A percentile compares a stretch with the other conserved stretches of the same genome.
These are phyloP conservation scores for Tholera decimalis DNA, from an alignment of 2,888 invertebrate genomes.

Conservation along the genomic window DNA sequence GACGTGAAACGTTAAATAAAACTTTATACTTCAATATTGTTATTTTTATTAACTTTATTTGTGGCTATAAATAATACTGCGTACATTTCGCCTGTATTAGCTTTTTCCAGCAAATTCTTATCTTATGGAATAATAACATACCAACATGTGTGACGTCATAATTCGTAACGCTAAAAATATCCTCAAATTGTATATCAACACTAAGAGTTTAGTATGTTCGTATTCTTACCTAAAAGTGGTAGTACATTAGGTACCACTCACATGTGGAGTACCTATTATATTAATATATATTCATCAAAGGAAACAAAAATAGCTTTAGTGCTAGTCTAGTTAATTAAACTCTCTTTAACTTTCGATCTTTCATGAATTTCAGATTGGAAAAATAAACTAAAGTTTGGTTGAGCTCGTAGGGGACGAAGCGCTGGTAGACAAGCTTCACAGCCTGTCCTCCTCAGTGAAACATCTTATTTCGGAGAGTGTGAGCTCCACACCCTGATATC, in stretches of 20 bases:
- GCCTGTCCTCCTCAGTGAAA: too few relatives aligned
- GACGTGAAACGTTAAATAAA: slow-evolving; percentile 30
- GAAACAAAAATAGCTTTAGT: too few relatives aligned
- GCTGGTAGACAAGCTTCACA: too few relatives aligned
- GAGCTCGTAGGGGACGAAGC: too few relatives aligned
- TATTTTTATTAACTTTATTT: slow-evolving; percentile 36
- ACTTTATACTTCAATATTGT: slow-evolving; percentile 24
- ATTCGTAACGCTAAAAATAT: background rate
- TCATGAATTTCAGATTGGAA: background rate
- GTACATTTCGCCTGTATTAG: slow-evolving; percentile 13
- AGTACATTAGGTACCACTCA: too few relatives aligned
- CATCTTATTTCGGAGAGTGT: too few relatives aligned
- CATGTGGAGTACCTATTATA: too few relatives aligned
- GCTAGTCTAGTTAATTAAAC: too few relatives aligned
- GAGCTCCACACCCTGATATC: too few relatives aligned
- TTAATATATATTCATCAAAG: too few relatives aligned
- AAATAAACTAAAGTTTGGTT: too few relatives aligned
- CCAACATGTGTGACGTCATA: background rate
- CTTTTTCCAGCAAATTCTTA: slow-evolving; percentile 41
- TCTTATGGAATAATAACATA: slow-evolving; percentile 29
- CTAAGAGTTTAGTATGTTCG: background rate
- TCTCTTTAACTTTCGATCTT: background rate
- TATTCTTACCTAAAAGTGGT: too few relatives aligned
- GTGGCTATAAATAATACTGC: slow-evolving; percentile 36
- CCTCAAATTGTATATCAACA: background rate